Evolutionary conservation across 2,888 invertebrate species (phyloP).

Genomic region (Thymelicus lineola): DNA sequence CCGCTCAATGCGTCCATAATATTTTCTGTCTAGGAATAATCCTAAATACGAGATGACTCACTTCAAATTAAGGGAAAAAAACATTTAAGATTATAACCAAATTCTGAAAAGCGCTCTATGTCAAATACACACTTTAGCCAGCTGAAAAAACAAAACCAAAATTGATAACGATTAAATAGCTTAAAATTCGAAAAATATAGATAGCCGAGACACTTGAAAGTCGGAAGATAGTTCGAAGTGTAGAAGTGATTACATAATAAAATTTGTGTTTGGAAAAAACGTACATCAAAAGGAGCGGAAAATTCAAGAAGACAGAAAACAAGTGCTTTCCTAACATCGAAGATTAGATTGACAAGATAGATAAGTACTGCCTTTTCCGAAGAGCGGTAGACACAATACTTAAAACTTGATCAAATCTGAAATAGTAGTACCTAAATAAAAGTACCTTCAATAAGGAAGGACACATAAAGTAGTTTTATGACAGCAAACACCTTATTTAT

Average conservation of each 20-base stretch:
- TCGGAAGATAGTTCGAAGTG: slow-evolving; percentile 25
- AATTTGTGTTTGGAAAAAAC: neutral
- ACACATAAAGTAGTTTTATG: neutral
- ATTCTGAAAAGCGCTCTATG: slow-evolving; percentile 32
- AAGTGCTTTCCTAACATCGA: neutral
- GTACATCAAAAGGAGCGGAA: neutral
- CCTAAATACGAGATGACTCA: no score
- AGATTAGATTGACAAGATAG: neutral
- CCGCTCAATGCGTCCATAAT: no score
- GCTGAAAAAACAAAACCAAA: neutral
- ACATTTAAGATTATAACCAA: neutral
- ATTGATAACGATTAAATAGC: neutral
- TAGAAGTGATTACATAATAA: slow-evolving; percentile 4
- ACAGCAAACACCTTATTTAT: neutral
- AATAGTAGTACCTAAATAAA: neutral
- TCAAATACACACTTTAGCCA: slow-evolving; percentile 6
- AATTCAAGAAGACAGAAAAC: slow-evolving; percentile 1
- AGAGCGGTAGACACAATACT: neutral
- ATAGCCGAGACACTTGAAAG: slow-evolving; percentile 21
- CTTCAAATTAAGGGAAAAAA: neutral
- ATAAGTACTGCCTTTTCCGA: neutral
- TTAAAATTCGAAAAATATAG: slow-evolving; percentile 5
- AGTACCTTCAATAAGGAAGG: neutral
- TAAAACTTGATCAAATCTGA: neutral
- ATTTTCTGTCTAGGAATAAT: no score